Percentiles rank a stretch among this genome's conserved stretches.
Evolutionary conservation across 2,797 vertebrate species (phyloP).

Genomic region (Myotis vivesi): DNA sequence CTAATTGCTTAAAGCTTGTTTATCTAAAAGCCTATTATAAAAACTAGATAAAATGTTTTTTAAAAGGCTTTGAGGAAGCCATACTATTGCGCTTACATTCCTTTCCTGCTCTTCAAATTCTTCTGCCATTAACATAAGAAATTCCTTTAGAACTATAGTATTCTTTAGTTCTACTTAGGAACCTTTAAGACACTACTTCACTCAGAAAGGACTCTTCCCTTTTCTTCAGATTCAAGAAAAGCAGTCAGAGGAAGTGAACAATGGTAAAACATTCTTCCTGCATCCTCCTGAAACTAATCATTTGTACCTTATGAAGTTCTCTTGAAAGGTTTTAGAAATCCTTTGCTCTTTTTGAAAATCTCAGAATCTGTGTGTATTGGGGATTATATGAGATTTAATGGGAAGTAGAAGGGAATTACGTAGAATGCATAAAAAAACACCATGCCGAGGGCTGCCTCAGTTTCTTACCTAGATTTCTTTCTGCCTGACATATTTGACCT

Average conservation of each 20-base stretch:
- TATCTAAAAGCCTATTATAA: neutral
- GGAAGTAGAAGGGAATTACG: neutral
- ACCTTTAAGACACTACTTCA: neutral
- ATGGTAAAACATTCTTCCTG: neutral
- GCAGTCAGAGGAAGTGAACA: neutral
- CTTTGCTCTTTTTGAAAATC: neutral
- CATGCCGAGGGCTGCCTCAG: neutral
- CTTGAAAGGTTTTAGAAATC: neutral
- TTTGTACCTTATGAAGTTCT: neutral
- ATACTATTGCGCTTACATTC: neutral
- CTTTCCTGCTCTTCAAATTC: neutral
- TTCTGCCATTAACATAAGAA: neutral
- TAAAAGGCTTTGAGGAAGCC: neutral
- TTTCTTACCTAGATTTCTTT: neutral
- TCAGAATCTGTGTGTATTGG: neutral
- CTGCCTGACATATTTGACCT: neutral
- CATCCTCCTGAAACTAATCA: neutral
- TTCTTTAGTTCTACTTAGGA: neutral
- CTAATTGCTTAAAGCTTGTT: neutral
- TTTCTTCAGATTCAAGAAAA: neutral
- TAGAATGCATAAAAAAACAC: neutral
- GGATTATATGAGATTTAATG: neutral
- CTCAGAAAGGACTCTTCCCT: neutral
- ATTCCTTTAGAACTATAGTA: neutral
- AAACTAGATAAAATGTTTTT: neutral